phyloP scores from a whole-genome alignment of 1,140 invertebrate species.

The Pseudomyrmex dendroicus region DNA sequence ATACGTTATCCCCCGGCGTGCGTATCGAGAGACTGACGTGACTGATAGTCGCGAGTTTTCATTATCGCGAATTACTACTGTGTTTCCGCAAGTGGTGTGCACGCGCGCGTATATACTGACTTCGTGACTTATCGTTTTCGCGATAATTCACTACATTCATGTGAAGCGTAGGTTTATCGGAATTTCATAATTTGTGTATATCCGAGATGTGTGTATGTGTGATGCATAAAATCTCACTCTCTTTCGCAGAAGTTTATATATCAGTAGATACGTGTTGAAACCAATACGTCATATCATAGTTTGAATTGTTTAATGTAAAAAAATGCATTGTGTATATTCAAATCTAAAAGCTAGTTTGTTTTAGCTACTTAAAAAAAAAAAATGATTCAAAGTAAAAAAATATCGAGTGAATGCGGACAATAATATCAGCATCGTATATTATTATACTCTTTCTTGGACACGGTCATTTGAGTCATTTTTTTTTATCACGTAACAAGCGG shows the following conservation, averaged over 20 bases:
- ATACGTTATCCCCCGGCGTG: conserved; percentile 13
- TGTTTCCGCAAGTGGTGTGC: not conserved
- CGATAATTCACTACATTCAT: conserved; percentile 44
- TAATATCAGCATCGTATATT: not conserved
- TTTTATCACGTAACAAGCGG: too few relatives aligned
- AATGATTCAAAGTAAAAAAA: conserved; percentile 2
- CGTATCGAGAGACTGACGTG: not conserved
- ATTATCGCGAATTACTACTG: conserved; percentile 44
- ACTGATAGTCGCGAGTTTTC: conserved; percentile 26
- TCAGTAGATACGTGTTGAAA: not conserved
- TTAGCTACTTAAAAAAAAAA: not conserved
- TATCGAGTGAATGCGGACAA: not conserved
- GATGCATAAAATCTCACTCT: conserved; percentile 6
- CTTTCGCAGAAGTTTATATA: not conserved
- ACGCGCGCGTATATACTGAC: not conserved
- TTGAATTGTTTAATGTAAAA: conserved; percentile 1
- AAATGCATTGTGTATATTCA: not conserved
- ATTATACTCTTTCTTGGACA: not conserved
- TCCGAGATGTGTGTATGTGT: too few relatives aligned
- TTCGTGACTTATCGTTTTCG: conserved; percentile 19
- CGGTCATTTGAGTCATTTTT: not conserved
- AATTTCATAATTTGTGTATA: conserved; percentile 40
- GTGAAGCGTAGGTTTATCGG: conserved; percentile 32
- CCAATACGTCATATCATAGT: too few relatives aligned
- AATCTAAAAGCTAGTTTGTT: conserved; percentile 1